These are phyloP conservation scores for Berghia stephanieae DNA, from an alignment of 1,140 invertebrate genomes.

Conservation along the genomic window DNA sequence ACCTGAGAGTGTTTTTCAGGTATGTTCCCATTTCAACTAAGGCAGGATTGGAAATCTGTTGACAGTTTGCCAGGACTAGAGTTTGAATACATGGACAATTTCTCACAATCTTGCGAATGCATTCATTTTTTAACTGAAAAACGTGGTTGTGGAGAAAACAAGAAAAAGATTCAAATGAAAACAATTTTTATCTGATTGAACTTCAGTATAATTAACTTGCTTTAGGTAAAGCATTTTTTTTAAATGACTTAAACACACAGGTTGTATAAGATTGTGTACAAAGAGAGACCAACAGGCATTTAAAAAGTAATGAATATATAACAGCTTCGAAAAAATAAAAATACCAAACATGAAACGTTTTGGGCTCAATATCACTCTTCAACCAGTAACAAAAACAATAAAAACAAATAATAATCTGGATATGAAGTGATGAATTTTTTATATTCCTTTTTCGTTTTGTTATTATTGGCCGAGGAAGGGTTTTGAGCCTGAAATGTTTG, in stretches of 20 bases:
- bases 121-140: conserved; percentile 58
- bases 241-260: too few species aligned
- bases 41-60: conserved; percentile 55
- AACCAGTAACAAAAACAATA: too few species aligned
- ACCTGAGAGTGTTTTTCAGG: conserved; percentile 55
- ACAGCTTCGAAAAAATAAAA: too few species aligned
- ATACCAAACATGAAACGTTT: too few species aligned
- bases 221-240: too few species aligned
- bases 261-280: too few species aligned
- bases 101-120: conserved; percentile 58
- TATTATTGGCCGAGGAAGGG: too few species aligned
- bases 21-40: conserved; percentile 59
- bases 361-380: too few species aligned
- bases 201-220: background rate
- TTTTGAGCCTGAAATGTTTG: too few species aligned
- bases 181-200: background rate
- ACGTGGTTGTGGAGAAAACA: conserved; percentile 13
- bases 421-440: background rate
- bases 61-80: conserved; percentile 61
- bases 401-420: background rate
- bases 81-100: conserved; percentile 56
- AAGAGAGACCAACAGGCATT: background rate
- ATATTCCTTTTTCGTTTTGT: too few species aligned
- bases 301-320: background rate
- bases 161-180: background rate